Percentiles rank a stretch among this genome's conserved stretches.
Evolutionary conservation across 2,888 invertebrate genomes (phyloP).

Genomic region (Heterodera filipjevi): DNA sequence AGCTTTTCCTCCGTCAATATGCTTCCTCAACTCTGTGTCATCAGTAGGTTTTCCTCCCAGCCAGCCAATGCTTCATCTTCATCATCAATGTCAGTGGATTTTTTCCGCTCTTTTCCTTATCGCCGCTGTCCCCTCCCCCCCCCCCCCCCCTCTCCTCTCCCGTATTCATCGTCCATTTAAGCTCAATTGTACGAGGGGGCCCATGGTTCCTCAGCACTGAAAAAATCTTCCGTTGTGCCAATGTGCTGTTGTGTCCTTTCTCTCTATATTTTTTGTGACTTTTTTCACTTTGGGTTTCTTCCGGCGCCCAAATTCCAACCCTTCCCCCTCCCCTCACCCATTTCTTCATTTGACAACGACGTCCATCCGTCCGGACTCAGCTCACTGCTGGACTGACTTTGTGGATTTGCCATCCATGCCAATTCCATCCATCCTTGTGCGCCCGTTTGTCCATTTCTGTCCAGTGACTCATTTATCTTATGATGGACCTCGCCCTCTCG

Average conservation of each 20-base stretch:
- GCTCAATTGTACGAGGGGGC: not conserved
- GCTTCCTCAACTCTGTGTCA: too few species aligned
- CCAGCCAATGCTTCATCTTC: too few species aligned
- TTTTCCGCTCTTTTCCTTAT: too few species aligned
- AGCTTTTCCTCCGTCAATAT: too few species aligned
- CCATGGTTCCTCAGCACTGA: too few species aligned
- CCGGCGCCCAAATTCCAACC: not conserved
- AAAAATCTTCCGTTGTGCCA: not conserved
- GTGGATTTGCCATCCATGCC: not conserved
- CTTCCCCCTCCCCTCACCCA: not conserved
- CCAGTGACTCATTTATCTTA: not conserved
- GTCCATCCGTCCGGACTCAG: not conserved
- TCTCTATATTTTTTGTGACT: not conserved
- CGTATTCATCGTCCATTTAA: not conserved
- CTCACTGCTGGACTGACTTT: too few species aligned
- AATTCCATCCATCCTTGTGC: too few species aligned
- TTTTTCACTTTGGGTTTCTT: not conserved
- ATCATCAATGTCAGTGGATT: too few species aligned
- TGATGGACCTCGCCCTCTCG: not conserved
- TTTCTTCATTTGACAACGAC: not conserved
- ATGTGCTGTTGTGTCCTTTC: not conserved
- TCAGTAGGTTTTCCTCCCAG: too few species aligned
- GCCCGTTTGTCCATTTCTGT: not conserved
- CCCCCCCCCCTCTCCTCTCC: not conserved
- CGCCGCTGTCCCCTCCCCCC: not conserved